Percentiles rank a stretch among this genome's conserved stretches.
phyloP scores from a whole-genome alignment of 2,113 vertebrate species.

The Triplophysa rosa region DNA sequence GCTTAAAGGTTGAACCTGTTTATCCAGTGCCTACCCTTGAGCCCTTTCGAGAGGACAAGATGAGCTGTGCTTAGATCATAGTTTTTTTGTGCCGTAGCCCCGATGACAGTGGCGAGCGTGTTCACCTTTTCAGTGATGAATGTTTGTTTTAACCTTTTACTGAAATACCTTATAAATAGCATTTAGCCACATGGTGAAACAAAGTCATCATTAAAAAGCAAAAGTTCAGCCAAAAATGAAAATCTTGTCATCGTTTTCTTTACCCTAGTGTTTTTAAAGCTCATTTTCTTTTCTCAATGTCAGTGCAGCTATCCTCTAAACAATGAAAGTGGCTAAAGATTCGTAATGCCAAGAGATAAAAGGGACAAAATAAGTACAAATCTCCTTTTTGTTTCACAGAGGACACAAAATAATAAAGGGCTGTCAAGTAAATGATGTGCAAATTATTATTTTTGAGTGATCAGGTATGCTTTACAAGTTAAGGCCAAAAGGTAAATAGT shows the following conservation, averaged over 20 bases:
- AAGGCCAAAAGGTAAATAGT: neutral
- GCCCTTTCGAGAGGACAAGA: conserved; percentile 7
- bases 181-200: neutral
- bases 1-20: conserved; percentile 34
- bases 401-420: no score
- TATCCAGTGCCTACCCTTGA: conserved; percentile 19
- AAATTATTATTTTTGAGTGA: no score
- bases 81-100: neutral
- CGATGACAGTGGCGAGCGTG: neutral
- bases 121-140: conserved; percentile 5
- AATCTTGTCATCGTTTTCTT: neutral
- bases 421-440: no score
- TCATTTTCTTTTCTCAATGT: no score
- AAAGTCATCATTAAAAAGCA: neutral
- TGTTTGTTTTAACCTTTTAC: neutral
- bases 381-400: no score
- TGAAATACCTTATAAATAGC: neutral
- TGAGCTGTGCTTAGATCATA: conserved; percentile 10
- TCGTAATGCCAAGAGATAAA: no score
- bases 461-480: neutral
- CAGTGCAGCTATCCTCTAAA: no score
- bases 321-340: no score
- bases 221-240: neutral
- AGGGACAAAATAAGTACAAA: no score
- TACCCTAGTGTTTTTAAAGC: no score